Evolutionary conservation across 2,113 vertebrate species (phyloP), one percentile per base, ranked within the genome.

Genomic region (Marcusenius ussheri): DNA sequence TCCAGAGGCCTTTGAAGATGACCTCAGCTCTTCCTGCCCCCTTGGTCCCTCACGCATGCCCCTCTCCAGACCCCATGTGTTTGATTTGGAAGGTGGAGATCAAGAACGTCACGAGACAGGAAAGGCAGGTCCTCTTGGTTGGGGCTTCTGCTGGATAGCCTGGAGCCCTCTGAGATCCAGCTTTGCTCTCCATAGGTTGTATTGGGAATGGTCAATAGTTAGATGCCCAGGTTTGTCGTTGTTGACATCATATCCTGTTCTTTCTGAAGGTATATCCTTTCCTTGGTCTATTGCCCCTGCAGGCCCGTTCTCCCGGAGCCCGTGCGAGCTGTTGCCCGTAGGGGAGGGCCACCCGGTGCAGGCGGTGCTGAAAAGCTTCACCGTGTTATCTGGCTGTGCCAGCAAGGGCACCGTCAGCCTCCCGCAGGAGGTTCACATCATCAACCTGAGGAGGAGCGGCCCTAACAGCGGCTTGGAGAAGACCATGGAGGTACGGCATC

Each of bases 341-440:
- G 98, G 96, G 5, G 93, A 87, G 51, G 96, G 96, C 0, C 98
- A 99, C 90, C 98, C 98, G 0, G 97, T 99, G 91, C 98, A 98
- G 93, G 98, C 98, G 77, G 88, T 96, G 66, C 10, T 96, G 92
- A 97, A 97, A 94, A 98, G 96, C 93, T 99, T 98, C 94, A 97
- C 97, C 0, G 96, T 95, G 83, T 90, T 98, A 89, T 98, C 98
- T 0, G 98, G 98, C 92, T 99, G 98, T 42, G 98, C 98, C 35
- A 99, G 98, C 94, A 94, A 96, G 87, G 97, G 97, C 92, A 99
- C 98, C 0, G 93, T 90, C 0, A 93, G 92, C 66, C 94, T 97
- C 50, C 96, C 96, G 0, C 97, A 97, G 90, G 98, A 99, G 91
- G 97, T 99, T 89, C 98, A 99, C 0, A 46, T 99, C 94, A 95